Evolutionary conservation across 37 sponge, comb jelly and placozoan genomes (phyloP).

Genomic region (Agelas oroides): DNA sequence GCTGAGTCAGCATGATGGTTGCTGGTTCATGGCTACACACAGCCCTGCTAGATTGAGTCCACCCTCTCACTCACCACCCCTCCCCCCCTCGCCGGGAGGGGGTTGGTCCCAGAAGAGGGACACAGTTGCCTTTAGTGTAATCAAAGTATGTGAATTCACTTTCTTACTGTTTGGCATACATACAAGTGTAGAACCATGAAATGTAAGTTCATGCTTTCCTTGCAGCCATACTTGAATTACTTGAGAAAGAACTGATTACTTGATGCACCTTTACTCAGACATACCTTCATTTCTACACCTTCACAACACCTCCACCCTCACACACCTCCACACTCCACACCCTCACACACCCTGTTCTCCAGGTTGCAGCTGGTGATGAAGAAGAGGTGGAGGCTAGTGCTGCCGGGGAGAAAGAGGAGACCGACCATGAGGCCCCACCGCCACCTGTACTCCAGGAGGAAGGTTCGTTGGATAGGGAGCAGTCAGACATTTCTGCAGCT

Average conservation of each 20-base stretch:
- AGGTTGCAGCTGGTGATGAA: background rate
- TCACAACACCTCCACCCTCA: no score
- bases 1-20: background rate
- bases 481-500: background rate
- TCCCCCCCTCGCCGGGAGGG: constrained; percentile 1
- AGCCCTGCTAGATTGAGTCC: background rate
- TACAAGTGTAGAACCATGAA: no score
- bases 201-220: no score
- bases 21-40: background rate
- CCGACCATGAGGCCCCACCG: background rate
- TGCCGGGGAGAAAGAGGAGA: background rate
- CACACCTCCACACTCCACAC: no score
- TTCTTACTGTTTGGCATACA: no score
- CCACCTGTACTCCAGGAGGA: background rate
- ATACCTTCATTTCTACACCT: no score
- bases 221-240: no score
- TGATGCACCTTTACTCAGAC: no score
- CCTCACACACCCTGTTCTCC: background rate
- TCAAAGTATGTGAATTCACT: no score
- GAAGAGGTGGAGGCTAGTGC: background rate
- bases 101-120: constrained; percentile 35
- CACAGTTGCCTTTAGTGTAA: background rate
- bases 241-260: no score
- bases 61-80: constrained; percentile 45
- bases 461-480: background rate